Evolutionary conservation across 2,113 vertebrate species (phyloP).

Genomic region (Emydocephalus ijimae): DNA sequence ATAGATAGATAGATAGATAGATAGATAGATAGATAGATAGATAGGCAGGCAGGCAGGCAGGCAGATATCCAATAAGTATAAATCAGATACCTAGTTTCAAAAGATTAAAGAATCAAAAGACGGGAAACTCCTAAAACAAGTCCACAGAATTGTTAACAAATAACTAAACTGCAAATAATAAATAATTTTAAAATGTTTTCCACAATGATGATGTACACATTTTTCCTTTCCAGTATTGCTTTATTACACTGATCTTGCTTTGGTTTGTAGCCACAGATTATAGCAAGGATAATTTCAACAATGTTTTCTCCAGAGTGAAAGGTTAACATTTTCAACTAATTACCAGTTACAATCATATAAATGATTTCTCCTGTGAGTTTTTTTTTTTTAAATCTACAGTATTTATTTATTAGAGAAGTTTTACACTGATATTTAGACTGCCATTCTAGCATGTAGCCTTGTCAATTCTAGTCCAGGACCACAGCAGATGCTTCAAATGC

Average conservation of each 20-base stretch:
- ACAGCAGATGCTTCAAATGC: not conserved
- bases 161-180: slow-evolving; percentile 47
- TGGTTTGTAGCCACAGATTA: slow-evolving; percentile 65
- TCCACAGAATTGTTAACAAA: slow-evolving; percentile 73
- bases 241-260: slow-evolving; percentile 68
- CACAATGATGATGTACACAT: slow-evolving; percentile 63
- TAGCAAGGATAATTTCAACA: slow-evolving; percentile 40
- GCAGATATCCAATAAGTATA: slow-evolving; percentile 52
- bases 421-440: not conserved
- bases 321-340: not conserved
- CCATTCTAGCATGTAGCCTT: not conserved
- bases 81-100: slow-evolving; percentile 75
- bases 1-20: too few relatives aligned
- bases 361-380: slow-evolving; percentile 45
- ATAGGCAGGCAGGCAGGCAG: not conserved
- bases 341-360: slow-evolving; percentile 35
- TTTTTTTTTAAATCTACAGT: slow-evolving; percentile 12
- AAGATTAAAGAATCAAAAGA: slow-evolving; percentile 78
- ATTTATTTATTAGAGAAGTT: not conserved
- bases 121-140: slow-evolving; percentile 70
- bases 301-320: not conserved
- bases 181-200: slow-evolving; percentile 59
- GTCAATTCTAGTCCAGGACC: not conserved
- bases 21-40: too few relatives aligned
- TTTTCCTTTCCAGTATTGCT: slow-evolving; percentile 66